phyloP scores from a whole-genome alignment of 2,888 invertebrate species.

The Cenopis cana region DNA sequence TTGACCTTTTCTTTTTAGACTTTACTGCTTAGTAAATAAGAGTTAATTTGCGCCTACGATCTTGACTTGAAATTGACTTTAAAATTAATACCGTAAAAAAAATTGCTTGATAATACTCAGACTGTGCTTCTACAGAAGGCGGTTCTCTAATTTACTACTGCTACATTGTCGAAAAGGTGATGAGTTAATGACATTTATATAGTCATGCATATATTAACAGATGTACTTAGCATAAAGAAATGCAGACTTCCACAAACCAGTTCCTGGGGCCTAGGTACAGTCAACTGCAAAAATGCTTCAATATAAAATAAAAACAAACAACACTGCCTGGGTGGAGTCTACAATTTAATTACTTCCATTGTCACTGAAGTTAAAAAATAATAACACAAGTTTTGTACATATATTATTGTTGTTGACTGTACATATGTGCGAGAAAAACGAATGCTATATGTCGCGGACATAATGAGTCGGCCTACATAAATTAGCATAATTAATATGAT shows the following conservation, averaged over 20 bases:
- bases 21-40: conserved; percentile 1
- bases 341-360: no score
- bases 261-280: background rate
- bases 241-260: background rate
- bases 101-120: no score
- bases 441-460: background rate
- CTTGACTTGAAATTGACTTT: background rate
- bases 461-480: background rate
- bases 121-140: no score
- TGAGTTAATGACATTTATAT: background rate
- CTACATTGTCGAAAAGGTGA: no score
- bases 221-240: no score
- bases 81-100: no score
- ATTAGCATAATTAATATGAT: background rate
- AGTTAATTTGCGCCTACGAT: background rate
- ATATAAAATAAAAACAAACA: no score
- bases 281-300: no score
- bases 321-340: no score
- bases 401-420: background rate
- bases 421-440: background rate
- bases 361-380: no score
- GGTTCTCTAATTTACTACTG: no score
- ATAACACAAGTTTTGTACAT: no score
- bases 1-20: background rate
- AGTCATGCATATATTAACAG: background rate